Conservation (phyloP, 2,888 invertebrate species). For the Teleiodes luculella region DNA sequence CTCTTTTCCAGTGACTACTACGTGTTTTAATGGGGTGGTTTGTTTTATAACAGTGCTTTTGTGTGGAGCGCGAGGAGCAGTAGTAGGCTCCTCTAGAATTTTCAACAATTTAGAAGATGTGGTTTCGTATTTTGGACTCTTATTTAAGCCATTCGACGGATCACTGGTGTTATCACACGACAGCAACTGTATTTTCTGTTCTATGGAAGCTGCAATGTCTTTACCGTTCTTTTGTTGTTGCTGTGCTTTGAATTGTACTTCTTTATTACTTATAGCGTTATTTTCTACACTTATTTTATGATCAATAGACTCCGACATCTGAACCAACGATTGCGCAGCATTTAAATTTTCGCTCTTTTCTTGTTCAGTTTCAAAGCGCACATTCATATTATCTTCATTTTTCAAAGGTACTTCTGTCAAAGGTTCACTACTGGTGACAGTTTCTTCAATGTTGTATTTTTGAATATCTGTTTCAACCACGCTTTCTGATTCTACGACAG, state of each 20-base stretch:
- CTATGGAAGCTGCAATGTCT: constrained; percentile 23
- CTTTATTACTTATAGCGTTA: constrained; percentile 38
- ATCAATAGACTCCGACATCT: constrained; percentile 71
- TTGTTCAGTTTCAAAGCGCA: constrained; percentile 64
- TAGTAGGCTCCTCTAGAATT: constrained; percentile 73
- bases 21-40: constrained; percentile 47
- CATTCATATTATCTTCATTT: constrained; percentile 41
- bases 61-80: constrained; percentile 42
- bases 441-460: constrained; percentile 2
- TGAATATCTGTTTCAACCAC: background rate
- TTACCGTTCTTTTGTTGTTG: constrained; percentile 44
- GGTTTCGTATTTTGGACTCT: constrained; percentile 51
- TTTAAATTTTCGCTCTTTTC: constrained; percentile 71
- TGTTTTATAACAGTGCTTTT: constrained; percentile 46
- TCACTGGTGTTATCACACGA: constrained; percentile 47
- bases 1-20: constrained; percentile 57
- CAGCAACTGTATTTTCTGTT: constrained; percentile 31
- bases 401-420: constrained; percentile 24
- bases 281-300: constrained; percentile 54
- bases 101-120: constrained; percentile 77
- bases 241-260: constrained; percentile 30
- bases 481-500: constrained; percentile 4
- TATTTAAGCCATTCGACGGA: constrained; percentile 30
- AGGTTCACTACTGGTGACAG: background rate
- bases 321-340: constrained; percentile 72